These are phyloP conservation scores for Tiphia femorata DNA, from an alignment of 2,888 invertebrate genomes.

Conservation along the genomic window DNA sequence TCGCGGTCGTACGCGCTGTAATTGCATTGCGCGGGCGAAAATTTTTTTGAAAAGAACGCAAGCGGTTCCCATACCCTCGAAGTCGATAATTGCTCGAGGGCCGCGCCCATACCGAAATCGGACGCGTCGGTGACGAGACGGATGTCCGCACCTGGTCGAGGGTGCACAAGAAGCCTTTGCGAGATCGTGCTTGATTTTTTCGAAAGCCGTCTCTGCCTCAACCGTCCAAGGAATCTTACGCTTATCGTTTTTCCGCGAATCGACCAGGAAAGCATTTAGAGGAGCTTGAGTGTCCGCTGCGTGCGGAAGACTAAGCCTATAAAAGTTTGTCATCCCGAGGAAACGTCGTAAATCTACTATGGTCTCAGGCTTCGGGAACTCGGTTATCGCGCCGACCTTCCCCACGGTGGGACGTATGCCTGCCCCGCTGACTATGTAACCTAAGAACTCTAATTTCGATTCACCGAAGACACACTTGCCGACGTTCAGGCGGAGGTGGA, in stretches of 20 bases:
- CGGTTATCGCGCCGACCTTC: neutral
- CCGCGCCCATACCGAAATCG: conserved; percentile 24
- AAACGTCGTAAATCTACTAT: conserved; percentile 54
- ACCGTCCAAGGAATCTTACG: conserved; percentile 9
- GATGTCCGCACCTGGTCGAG: conserved; percentile 17
- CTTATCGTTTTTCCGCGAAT: conserved; percentile 20
- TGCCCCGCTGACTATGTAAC: neutral
- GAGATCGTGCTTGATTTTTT: conserved; percentile 17
- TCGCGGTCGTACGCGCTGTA: conserved; percentile 42
- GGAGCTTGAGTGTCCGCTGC: conserved; percentile 44
- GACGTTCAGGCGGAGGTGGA: conserved; percentile 17
- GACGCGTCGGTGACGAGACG: conserved; percentile 34
- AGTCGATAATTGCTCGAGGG: conserved; percentile 16
- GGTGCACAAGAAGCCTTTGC: conserved; percentile 12
- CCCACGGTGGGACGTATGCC: neutral
- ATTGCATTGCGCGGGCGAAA: conserved; percentile 24
- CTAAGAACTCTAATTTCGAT: neutral
- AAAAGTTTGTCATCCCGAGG: conserved; percentile 61
- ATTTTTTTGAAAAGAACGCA: conserved; percentile 22
- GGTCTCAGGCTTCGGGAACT: conserved; percentile 37
- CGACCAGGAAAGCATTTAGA: conserved; percentile 29
- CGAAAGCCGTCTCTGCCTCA: conserved; percentile 23
- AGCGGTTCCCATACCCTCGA: conserved; percentile 19
- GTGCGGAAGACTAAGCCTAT: conserved; percentile 55
- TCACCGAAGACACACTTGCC: neutral